Evolutionary conservation across 2,888 invertebrate genomes (phyloP), one percentile per base, ranked within the genome.

Genomic region (Andrena trimmerana): DNA sequence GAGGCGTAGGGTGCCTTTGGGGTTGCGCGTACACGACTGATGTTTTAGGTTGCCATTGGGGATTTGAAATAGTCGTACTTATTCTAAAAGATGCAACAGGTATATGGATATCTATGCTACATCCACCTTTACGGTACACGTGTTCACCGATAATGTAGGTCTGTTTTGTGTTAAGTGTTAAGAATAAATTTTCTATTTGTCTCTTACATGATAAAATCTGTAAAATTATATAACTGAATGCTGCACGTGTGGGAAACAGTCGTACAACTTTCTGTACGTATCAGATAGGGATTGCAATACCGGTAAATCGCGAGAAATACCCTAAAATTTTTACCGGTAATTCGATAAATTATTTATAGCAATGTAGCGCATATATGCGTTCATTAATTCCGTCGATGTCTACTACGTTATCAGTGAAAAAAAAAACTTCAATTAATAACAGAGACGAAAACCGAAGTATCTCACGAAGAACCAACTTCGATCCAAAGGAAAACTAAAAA

Each of bases 11-110:
- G 73, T 93, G 93, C 33, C 93, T 90, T 74, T 92, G 94, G 2
- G 92, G 90, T 78, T 92, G 94, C 2, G 92, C 92, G 62, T 93
- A 94, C 10, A 93, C 92, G 6, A 93, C 91, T 10, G 94, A 91
- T 10, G 93, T 90, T 85, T 93, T 94, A 33, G 93, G 78, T 73
- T 90, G 92, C 94, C 94, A 94, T 86, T 93, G 93, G 2, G 92
- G 88, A 83, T 86, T 93, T 10, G 93, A 83, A 6, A 91, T 91
- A 7, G 92, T 91, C 24, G 93, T 92, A 62, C 84, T 92, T 24
- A 90, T 88, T 70, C 93, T 93, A 78, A 5, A 88, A 86, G 54
- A 68, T 57, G 5, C 27, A 73, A 48, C 50, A 50, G 16, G 4
- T 59, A 29, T 24, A n/a, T 62, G 10, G 27, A 59, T 33, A 69